Conservation (phyloP, 2,113 vertebrate genomes). For the Prionailurus bengalensis region DNA sequence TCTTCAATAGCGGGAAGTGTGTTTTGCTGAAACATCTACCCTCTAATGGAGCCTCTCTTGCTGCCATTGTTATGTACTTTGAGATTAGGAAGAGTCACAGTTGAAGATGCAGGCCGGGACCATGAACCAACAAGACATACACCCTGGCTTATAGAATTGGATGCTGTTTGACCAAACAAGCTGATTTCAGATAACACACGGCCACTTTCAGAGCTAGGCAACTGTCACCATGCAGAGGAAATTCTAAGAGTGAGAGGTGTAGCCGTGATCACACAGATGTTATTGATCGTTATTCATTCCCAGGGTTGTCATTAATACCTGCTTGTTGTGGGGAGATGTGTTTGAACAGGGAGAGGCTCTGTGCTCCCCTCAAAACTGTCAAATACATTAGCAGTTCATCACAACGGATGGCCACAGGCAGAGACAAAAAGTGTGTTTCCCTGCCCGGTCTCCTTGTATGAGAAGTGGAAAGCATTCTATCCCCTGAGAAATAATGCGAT, state of each 20-base stretch:
- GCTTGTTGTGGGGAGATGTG: background rate
- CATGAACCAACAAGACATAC: background rate
- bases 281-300: background rate
- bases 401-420: conserved; percentile 48
- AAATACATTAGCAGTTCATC: background rate
- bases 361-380: conserved; percentile 5
- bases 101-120: background rate
- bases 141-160: background rate
- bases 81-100: background rate
- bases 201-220: background rate
- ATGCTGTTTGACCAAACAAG: background rate
- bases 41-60: background rate
- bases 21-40: background rate
- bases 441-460: conserved; percentile 34
- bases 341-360: background rate
- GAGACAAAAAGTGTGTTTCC: background rate
- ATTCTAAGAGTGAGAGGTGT: background rate
- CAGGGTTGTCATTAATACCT: background rate
- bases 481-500: conserved; percentile 57
- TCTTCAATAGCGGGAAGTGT: background rate
- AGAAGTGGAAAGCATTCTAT: conserved; percentile 29
- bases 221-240: background rate
- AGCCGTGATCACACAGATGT: background rate
- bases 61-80: background rate
- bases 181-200: background rate